These are phyloP conservation scores for Stenodema calcarata DNA, from an alignment of 2,888 invertebrate genomes.

Conservation along the genomic window DNA sequence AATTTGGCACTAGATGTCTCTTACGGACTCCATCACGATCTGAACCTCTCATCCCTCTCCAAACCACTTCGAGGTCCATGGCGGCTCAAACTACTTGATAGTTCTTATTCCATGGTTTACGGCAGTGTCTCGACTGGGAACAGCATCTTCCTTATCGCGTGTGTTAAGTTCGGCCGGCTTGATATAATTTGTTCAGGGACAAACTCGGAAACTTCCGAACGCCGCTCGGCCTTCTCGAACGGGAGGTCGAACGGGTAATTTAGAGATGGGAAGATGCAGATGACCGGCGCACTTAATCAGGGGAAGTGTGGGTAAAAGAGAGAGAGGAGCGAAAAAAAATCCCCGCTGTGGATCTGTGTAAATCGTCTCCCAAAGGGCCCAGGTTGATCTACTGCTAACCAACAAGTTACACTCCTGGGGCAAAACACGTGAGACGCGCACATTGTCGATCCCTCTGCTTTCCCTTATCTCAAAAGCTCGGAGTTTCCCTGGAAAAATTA, in stretches of 20 bases:
- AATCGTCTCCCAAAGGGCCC: constrained; percentile 23
- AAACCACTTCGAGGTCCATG: too few relatives aligned
- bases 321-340: neutral
- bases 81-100: too few relatives aligned
- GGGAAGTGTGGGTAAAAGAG: neutral
- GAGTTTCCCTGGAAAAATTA: constrained; percentile 24
- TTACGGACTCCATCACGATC: too few relatives aligned
- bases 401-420: neutral
- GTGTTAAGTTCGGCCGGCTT: too few relatives aligned
- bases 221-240: neutral
- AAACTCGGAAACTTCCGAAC: neutral
- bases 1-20: too few relatives aligned
- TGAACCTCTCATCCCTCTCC: too few relatives aligned
- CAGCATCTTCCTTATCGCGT: too few relatives aligned
- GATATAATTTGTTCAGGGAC: too few relatives aligned
- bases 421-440: constrained; percentile 8
- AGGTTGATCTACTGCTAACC: constrained; percentile 16
- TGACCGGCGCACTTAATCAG: neutral
- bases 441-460: constrained; percentile 5
- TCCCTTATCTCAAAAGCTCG: constrained; percentile 3
- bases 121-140: too few relatives aligned
- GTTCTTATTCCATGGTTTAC: too few relatives aligned
- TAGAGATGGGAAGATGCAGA: constrained; percentile 6
- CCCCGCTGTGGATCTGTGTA: neutral
- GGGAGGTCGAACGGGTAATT: neutral